Conservation (phyloP, 2,888 invertebrate species). For the Dioctria linearis region DNA sequence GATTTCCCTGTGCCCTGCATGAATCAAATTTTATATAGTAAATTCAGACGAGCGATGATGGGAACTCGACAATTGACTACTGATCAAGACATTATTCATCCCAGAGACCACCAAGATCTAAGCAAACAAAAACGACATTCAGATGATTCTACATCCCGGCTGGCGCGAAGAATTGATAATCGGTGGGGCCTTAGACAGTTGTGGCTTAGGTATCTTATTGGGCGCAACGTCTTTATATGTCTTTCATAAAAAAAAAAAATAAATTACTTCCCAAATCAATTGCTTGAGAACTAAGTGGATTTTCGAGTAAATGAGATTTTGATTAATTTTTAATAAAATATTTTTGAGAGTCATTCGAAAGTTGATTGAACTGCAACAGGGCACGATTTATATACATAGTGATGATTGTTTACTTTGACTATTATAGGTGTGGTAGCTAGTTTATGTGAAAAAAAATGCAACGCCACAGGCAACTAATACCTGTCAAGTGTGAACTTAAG, state of each 20-base stretch:
- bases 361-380: neutral
- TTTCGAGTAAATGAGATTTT: conserved; percentile 2
- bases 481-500: neutral
- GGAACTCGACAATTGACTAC: neutral
- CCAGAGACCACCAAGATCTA: neutral
- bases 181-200: neutral
- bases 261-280: neutral
- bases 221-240: neutral
- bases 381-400: neutral
- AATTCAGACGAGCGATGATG: neutral
- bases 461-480: neutral
- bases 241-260: neutral
- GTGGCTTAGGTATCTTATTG: neutral
- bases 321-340: conserved; percentile 13
- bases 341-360: conserved; percentile 6
- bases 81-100: conserved; percentile 7
- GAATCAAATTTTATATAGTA: neutral
- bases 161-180: conserved; percentile 12
- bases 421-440: neutral
- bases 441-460: neutral
- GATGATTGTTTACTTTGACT: neutral
- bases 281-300: neutral
- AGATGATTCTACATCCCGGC: neutral
- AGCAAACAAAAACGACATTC: neutral
- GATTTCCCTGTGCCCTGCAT: neutral